Base-by-base conservation (phyloP, 1,140 invertebrate species). In the Bradynema listronoti region DNA sequence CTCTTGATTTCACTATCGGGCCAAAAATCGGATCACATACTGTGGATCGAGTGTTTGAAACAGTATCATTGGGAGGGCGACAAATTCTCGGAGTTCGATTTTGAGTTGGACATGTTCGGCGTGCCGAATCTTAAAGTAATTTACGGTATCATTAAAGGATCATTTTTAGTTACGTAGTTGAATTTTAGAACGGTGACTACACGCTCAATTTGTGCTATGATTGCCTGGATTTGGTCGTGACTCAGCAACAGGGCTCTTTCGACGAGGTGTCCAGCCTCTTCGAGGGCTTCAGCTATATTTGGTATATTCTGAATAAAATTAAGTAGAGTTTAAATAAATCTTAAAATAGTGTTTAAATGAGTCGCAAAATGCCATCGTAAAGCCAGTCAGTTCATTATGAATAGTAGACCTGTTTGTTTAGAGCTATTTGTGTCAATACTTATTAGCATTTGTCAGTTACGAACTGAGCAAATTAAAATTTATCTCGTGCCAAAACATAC, bases 11-110 rank as follows among this genome's bases (percentile, higher is more conserved):
- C 32, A 14, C 27, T 58, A 32, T 58, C 34, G 19, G 56, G 56
- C 2, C 43, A 50, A 29, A 58, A 58, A 22, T 50, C 43, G 7
- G 56, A 58, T 33, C 56, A 58, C 41, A 19, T 58, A 19, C 42
- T 43, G 45, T 58, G 56, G 56, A 58, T 58, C 41, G 39, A 58
- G 11, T 58, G 42, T 52, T 52, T 58, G 45, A 58, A 58, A 33
- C 24, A 24, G 39, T 58, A 30, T 52, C 24, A 58, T 47, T 58
- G 56, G 56, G 27, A 58, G 27, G 56, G 56, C 9, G 56, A 58
- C 0, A 33, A 33, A 2, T n/a, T 32, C n/a, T 19, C 16, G 27
- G 16, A 58, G 19, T 58, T 58, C 42, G 14, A 39, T 19, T 58
- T 58, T 27, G 25, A 16, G 9, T 27, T 58, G 43, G 56, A 58